Evolutionary conservation across 2,797 vertebrate genomes (phyloP).

Genomic region (Neosilurus hyrtlii): DNA sequence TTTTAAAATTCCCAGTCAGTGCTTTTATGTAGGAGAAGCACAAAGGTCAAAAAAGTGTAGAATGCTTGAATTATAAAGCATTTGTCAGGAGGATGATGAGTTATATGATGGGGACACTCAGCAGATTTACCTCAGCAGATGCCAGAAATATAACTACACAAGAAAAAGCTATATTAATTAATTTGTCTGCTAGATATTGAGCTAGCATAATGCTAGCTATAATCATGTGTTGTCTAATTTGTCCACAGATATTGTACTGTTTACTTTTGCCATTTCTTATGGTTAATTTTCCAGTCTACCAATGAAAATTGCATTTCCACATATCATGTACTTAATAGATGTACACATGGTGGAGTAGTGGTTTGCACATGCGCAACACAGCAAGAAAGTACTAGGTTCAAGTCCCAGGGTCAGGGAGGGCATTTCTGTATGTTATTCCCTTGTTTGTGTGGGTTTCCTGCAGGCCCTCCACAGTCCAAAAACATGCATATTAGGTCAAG

Average conservation of each 20-base stretch:
- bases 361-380: no score
- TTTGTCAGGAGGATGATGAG: not conserved
- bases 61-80: slow-evolving; percentile 3
- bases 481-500: no score
- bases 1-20: slow-evolving; percentile 10
- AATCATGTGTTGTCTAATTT: not conserved
- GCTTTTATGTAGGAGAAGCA: slow-evolving; percentile 2
- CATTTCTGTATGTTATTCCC: no score
- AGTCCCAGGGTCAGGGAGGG: no score
- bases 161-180: not conserved
- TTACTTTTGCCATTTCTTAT: not conserved
- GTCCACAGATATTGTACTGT: not conserved
- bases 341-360: no score
- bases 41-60: slow-evolving; percentile 29
- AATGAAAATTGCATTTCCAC: not conserved
- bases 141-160: not conserved
- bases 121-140: not conserved
- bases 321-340: not conserved
- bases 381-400: no score
- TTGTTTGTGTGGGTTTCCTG: no score
- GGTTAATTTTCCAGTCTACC: no score
- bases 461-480: no score
- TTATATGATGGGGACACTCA: not conserved
- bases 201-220: not conserved
- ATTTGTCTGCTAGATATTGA: not conserved